Percentiles rank a stretch among this genome's conserved stretches.
Evolutionary conservation across 2,888 invertebrate genomes (phyloP).

Genomic region (Lycophotia porphyrea): DNA sequence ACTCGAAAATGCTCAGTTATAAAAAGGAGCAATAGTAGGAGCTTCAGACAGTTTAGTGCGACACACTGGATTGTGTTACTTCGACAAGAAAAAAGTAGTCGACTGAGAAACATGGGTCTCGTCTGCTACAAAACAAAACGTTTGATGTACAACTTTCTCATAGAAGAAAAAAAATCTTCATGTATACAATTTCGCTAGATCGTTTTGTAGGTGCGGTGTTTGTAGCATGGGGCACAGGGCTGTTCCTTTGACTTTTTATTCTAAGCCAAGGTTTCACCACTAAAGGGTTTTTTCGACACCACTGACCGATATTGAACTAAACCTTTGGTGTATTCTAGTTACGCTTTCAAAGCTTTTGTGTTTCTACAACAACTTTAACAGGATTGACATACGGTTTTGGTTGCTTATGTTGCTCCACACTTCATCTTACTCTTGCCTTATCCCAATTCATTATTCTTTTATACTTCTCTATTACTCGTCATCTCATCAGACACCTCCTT

Average conservation of each 20-base stretch:
- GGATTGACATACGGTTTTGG: neutral
- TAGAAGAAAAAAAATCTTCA: slow-evolving; percentile 56
- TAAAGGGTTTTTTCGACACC: neutral
- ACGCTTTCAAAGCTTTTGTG: neutral
- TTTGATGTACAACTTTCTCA: slow-evolving; percentile 68
- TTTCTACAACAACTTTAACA: neutral
- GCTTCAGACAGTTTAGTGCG: slow-evolving; percentile 69
- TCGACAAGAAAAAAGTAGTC: slow-evolving; percentile 77
- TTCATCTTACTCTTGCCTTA: no score
- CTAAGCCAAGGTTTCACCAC: neutral
- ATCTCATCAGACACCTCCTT: no score
- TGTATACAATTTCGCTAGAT: slow-evolving; percentile 66
- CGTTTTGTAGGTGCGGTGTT: slow-evolving; percentile 45
- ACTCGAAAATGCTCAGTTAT: neutral
- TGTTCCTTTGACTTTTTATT: slow-evolving; percentile 2
- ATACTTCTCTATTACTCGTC: no score
- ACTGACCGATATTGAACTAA: slow-evolving; percentile 3
- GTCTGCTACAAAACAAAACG: slow-evolving; percentile 73
- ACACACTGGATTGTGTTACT: slow-evolving; percentile 76
- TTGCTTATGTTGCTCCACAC: neutral
- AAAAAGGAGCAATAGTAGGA: slow-evolving; percentile 49
- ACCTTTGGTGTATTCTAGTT: neutral
- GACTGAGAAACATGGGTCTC: slow-evolving; percentile 71
- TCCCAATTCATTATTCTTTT: no score
- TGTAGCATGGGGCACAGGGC: neutral